A percentile compares a stretch with the other conserved stretches of the same genome.
Evolutionary conservation across 2,113 vertebrate genomes (phyloP).

Genomic region (Brachyhypopomus occidentalis): DNA sequence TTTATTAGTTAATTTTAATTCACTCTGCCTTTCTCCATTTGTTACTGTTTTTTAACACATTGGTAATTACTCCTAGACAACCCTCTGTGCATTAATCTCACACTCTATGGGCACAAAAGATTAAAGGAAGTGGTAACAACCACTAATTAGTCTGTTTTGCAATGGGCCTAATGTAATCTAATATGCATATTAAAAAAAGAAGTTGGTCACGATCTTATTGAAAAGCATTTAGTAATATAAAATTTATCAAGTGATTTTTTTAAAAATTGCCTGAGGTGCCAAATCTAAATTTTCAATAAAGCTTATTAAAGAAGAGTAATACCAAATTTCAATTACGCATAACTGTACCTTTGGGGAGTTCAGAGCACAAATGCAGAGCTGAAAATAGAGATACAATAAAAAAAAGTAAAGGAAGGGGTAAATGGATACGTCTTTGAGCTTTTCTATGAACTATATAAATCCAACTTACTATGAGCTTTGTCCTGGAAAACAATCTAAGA

Average conservation of each 20-base stretch:
- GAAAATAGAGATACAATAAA: background rate
- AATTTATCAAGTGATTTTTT: background rate
- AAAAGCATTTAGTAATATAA: background rate
- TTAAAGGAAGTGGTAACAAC: constrained; percentile 17
- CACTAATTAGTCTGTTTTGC: constrained; percentile 33
- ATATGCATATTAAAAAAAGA: background rate
- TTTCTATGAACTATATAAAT: background rate
- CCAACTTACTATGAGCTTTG: no score
- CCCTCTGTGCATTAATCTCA: constrained; percentile 45
- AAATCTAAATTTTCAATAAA: constrained; percentile 4
- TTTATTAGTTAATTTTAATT: background rate
- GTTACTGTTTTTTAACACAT: background rate
- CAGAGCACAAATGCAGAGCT: background rate
- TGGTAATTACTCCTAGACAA: constrained; percentile 41
- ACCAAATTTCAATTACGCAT: background rate
- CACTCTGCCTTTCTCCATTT: background rate
- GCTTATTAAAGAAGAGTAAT: background rate
- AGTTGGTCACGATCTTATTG: constrained; percentile 1
- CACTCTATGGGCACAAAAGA: constrained; percentile 41
- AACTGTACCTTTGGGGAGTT: background rate
- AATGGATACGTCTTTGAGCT: background rate
- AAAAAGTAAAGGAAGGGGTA: background rate
- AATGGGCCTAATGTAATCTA: constrained; percentile 21
- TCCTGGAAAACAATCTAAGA: no score
- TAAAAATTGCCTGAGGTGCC: background rate